Evolutionary conservation across 1,140 invertebrate species (phyloP).

Genomic region (Philotrypesis tridentata): DNA sequence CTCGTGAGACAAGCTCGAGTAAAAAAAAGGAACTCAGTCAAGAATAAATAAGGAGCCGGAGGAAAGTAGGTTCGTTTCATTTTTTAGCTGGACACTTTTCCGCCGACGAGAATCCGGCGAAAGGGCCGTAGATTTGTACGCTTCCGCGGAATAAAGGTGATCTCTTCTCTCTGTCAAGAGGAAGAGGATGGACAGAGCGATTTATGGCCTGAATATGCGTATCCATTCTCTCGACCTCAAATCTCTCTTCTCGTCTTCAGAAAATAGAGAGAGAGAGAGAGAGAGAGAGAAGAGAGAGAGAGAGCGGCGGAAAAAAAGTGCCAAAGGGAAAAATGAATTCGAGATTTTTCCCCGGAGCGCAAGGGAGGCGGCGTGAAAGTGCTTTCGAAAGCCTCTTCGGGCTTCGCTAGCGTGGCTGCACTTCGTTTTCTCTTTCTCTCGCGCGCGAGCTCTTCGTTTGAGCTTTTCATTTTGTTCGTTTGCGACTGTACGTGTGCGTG

Average conservation of each 20-base stretch:
- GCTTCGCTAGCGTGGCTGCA: conserved; percentile 14
- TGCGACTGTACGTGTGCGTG: not conserved
- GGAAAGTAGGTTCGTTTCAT: conserved; percentile 38
- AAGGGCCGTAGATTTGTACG: conserved; percentile 45
- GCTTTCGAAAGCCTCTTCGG: conserved; percentile 28
- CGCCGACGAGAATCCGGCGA: conserved; percentile 43
- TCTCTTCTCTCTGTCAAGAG: conserved; percentile 4
- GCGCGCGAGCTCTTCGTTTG: not conserved
- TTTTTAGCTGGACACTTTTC: conserved; percentile 44
- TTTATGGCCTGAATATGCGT: conserved; percentile 49
- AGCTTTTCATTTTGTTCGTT: not conserved
- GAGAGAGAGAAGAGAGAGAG: not conserved
- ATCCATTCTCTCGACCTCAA: conserved; percentile 20
- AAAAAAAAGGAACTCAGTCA: not conserved
- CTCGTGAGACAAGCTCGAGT: not conserved
- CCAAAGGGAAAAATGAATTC: conserved; percentile 50
- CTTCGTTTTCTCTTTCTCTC: conserved; percentile 21
- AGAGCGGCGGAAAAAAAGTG: conserved; percentile 6
- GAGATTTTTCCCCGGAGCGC: conserved; percentile 25
- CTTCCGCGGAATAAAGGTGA: conserved; percentile 37
- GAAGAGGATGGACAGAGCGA: conserved; percentile 40
- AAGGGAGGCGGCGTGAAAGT: conserved; percentile 13
- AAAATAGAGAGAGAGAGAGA: conserved; percentile 4
- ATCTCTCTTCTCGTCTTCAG: conserved; percentile 26
- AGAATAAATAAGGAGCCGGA: not conserved